Evolutionary conservation across 2,113 vertebrate genomes (phyloP), one percentile per base, ranked within the genome.

Genomic region (Eolophus roseicapilla): DNA sequence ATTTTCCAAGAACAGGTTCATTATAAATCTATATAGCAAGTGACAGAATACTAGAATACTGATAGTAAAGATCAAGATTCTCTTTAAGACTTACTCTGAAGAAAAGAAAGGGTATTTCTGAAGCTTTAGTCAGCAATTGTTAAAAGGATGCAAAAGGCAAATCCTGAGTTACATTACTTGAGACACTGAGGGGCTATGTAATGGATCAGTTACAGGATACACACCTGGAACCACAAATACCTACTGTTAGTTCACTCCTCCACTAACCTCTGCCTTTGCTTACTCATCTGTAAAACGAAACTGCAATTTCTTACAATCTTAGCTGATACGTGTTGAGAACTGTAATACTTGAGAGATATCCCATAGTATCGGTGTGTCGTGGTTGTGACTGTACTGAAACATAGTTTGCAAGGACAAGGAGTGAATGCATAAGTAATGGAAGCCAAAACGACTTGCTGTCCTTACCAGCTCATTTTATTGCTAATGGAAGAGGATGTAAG

Each of bases 301-400:
- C 25, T 69, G 44, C 17, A 25, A 65, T 57, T 90, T 77, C 62
- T 63, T 76, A 57, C 57, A 35, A 6, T 46, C n/a, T 68, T 29
- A 28, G 13, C 27, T 16, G 10, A 33, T 21, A 28, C 0, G 0
- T 49, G 23, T 37, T 39, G 23, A 82, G 64, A 46, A 74, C 47
- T 55, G 57, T 75, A 25, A 7, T 71, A 63, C 31, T 39, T 47
- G 41, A 71, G 43, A 78, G 62, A 6, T 20, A 28, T 18, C 21
- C 9, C 1, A 0, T 9, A 16, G 31, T 15, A 44, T 25, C 1
- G 1, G 7, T 2, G 1, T 8, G 39, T 35, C 19, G 14, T 17
- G 21, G 43, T 24, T 63, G 63, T 16, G 63, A 62, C 0, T 50
- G 55, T 35, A 13, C 35, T 62, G 44, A 82, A 44, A 25, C 67